These are phyloP conservation scores for Drosophila neonasuta DNA, from an alignment of 2,888 invertebrate species.

Conservation along the genomic window DNA sequence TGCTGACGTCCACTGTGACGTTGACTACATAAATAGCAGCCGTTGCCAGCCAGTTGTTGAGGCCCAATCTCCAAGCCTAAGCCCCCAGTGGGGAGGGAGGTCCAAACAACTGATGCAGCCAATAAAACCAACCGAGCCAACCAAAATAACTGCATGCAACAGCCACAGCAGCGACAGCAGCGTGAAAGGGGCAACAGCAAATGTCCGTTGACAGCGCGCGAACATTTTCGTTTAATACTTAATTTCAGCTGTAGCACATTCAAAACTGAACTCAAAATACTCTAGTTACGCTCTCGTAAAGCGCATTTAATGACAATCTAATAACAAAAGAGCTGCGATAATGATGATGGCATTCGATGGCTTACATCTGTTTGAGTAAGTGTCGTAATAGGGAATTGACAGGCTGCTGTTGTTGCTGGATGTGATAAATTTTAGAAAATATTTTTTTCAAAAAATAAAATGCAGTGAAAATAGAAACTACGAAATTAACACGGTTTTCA, in stretches of 20 bases:
- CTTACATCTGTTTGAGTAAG: neutral
- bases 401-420: neutral
- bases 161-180: neutral
- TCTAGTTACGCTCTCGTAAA: conserved; percentile 8
- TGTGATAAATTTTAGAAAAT: no score
- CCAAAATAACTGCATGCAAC: conserved; percentile 47
- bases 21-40: conserved; percentile 68
- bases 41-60: conserved; percentile 12
- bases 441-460: no score
- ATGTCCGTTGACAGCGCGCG: conserved; percentile 25
- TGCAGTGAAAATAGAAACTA: no score
- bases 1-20: conserved; percentile 17
- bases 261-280: conserved; percentile 23
- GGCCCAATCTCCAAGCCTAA: neutral
- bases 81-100: neutral
- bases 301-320: neutral
- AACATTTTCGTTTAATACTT: conserved; percentile 26
- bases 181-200: neutral
- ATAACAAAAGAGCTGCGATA: neutral
- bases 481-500: no score
- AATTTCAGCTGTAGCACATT: conserved; percentile 8
- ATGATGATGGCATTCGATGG: neutral
- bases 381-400: neutral
- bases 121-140: conserved; percentile 71
- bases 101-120: conserved; percentile 41